Conservation (phyloP, 1,140 invertebrate genomes). For the Ips nitidus region DNA sequence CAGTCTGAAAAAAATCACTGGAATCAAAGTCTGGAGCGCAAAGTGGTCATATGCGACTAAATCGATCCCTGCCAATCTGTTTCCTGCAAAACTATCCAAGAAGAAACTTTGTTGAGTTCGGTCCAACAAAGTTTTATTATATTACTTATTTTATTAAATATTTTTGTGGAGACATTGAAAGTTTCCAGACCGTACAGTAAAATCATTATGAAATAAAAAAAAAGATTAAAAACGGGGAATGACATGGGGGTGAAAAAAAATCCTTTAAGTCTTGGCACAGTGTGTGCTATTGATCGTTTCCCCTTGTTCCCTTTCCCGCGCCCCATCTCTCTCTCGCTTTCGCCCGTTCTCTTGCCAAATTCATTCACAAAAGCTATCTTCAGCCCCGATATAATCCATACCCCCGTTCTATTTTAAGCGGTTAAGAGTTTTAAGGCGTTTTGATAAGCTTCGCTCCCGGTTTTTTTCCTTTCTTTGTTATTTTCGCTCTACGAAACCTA, state of each 20-base stretch:
- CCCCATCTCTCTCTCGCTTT: slow-evolving; percentile 39
- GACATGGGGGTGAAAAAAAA: background rate
- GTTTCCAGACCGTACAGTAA: too few relatives aligned
- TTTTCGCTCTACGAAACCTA: too few relatives aligned
- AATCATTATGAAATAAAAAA: too few relatives aligned
- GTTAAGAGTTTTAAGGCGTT: background rate
- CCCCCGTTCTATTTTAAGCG: background rate
- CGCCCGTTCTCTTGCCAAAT: slow-evolving; percentile 38
- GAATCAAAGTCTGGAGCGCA: too few relatives aligned
- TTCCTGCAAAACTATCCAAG: too few relatives aligned
- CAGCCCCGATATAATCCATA: background rate
- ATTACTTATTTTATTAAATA: too few relatives aligned
- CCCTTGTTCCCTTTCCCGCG: background rate
- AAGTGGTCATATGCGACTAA: too few relatives aligned
- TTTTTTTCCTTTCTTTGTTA: too few relatives aligned
- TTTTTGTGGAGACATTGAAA: too few relatives aligned
- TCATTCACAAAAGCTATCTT: slow-evolving; percentile 36
- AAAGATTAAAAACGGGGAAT: too few relatives aligned
- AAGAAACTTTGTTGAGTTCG: background rate
- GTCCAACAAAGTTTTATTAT: background rate
- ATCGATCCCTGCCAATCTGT: too few relatives aligned
- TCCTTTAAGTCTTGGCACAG: slow-evolving; percentile 9
- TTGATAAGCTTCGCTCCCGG: background rate
- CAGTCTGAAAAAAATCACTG: background rate
- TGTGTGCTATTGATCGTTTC: slow-evolving; percentile 40